Evolutionary conservation across 2,888 invertebrate genomes (phyloP).

Genomic region (Lepidocyrtoides sp.): DNA sequence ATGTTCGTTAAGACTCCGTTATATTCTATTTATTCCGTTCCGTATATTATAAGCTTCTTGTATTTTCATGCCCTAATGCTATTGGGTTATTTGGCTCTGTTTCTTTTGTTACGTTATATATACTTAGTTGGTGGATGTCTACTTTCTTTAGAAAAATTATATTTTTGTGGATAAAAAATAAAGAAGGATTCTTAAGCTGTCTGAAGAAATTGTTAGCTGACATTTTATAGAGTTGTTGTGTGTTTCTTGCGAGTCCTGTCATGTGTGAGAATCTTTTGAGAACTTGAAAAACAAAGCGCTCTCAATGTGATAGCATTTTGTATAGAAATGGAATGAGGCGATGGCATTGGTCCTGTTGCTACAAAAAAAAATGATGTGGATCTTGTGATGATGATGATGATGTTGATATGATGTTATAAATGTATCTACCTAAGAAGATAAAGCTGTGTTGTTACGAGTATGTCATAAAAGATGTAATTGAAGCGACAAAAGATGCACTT

Average conservation of each 20-base stretch:
- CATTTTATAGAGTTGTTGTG: conserved; percentile 77
- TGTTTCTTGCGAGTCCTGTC: conserved; percentile 57
- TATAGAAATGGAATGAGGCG: neutral
- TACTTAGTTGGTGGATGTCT: neutral
- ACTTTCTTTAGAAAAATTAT: conserved; percentile 50
- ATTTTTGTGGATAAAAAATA: conserved; percentile 59
- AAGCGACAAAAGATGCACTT: conserved; percentile 53
- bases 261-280: conserved; percentile 67
- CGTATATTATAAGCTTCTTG: conserved; percentile 28
- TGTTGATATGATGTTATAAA: neutral
- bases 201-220: conserved; percentile 68
- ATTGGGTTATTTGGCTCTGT: conserved; percentile 15
- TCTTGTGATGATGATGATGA: conserved; percentile 8
- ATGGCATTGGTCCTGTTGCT: conserved; percentile 34
- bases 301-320: neutral
- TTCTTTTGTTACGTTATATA: conserved; percentile 14
- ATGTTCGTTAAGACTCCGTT: conserved; percentile 71
- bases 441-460: neutral
- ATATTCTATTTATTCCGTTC: neutral
- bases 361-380: conserved; percentile 15
- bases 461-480: conserved; percentile 52
- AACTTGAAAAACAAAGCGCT: conserved; percentile 11
- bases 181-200: conserved; percentile 63
- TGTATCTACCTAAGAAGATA: conserved; percentile 4
- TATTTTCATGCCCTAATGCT: conserved; percentile 11